phyloP scores from a whole-genome alignment of 2,888 invertebrate species.

The Synanthedon tipuliformis region DNA sequence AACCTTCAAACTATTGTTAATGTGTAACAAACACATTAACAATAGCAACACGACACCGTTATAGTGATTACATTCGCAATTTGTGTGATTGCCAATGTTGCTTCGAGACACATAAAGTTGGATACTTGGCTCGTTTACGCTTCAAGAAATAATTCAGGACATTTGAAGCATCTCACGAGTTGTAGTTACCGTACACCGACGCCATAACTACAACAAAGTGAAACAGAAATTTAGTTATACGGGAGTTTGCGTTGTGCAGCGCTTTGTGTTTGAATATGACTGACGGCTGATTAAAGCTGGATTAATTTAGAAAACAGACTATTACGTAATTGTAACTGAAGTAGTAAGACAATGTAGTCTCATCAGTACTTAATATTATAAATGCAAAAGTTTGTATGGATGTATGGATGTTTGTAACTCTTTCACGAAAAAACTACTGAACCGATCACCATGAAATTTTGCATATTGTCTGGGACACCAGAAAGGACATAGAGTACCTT shows the following conservation, averaged over 20 bases:
- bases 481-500: too few relatives aligned
- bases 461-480: too few relatives aligned
- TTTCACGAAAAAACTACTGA: too few relatives aligned
- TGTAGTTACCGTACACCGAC: not conserved
- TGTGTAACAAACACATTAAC: too few relatives aligned
- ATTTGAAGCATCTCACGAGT: not conserved
- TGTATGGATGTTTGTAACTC: too few relatives aligned
- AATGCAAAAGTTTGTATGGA: too few relatives aligned
- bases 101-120: not conserved
- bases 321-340: too few relatives aligned
- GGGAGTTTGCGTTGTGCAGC: not conserved
- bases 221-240: not conserved
- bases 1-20: not conserved
- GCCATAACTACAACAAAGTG: not conserved
- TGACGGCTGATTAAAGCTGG: not conserved
- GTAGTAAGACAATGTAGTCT: too few relatives aligned
- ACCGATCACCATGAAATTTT: too few relatives aligned
- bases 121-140: not conserved
- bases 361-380: too few relatives aligned
- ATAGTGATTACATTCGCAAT: slow-evolving; percentile 8
- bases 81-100: not conserved
- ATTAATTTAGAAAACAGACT: too few relatives aligned
- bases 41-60: not conserved
- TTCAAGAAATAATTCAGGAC: not conserved
- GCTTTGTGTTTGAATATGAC: not conserved